Conservation (phyloP, 2,888 invertebrate genomes). For the Thereva nobilitata region DNA sequence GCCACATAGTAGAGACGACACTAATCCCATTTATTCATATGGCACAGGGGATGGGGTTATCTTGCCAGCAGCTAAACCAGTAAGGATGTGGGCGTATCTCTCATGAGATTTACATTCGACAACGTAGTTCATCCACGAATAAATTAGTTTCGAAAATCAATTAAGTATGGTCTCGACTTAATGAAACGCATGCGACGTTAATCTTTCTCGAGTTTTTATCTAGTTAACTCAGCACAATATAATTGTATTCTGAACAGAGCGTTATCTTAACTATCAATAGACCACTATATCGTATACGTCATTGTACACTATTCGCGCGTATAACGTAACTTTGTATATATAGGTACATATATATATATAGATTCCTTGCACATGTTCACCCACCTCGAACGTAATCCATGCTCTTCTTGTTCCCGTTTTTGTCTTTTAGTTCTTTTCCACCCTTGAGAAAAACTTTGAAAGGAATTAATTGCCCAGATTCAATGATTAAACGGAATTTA, state of each 20-base stretch:
- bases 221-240: neutral
- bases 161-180: neutral
- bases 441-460: too few relatives aligned
- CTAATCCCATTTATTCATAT: constrained; percentile 26
- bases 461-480: too few relatives aligned
- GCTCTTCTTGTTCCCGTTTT: neutral
- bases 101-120: neutral
- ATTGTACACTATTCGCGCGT: too few relatives aligned
- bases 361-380: neutral
- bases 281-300: too few relatives aligned
- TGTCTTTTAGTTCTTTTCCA: too few relatives aligned
- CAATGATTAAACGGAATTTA: too few relatives aligned
- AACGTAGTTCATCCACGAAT: neutral
- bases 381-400: constrained; percentile 24
- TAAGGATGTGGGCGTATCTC: neutral
- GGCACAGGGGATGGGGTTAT: neutral
- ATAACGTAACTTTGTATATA: too few relatives aligned
- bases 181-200: too few relatives aligned
- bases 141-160: constrained; percentile 8
- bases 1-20: neutral
- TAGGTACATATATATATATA: too few relatives aligned
- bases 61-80: neutral
- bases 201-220: neutral
- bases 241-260: neutral
- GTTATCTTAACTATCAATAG: too few relatives aligned